A percentile compares a stretch with the other conserved stretches of the same genome.
Evolutionary conservation across 2,113 vertebrate species (phyloP).

Genomic region (Vidua chalybeata): DNA sequence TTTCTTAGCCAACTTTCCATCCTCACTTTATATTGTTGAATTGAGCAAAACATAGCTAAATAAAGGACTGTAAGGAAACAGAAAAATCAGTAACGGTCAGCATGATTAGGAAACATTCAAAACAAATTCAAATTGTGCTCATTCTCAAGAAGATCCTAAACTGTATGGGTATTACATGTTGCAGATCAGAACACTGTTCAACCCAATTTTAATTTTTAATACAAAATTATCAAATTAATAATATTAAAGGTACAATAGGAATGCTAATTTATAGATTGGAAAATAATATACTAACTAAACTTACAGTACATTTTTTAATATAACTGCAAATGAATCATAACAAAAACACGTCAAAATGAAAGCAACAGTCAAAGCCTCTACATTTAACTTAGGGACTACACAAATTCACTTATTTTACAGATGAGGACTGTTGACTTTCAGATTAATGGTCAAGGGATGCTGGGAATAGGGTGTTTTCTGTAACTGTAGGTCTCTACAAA

Average conservation of each 20-base stretch:
- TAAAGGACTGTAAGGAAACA: background rate
- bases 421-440: background rate
- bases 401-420: background rate
- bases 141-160: background rate
- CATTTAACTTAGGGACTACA: background rate
- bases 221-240: background rate
- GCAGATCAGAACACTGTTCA: background rate
- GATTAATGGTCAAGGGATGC: background rate
- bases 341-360: background rate
- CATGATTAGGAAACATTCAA: background rate
- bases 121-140: background rate
- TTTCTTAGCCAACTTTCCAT: background rate
- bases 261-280: background rate
- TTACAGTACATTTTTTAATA: background rate
- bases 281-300: background rate
- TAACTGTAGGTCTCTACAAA: background rate
- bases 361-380: background rate
- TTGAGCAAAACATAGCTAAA: background rate
- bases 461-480: background rate
- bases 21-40: background rate
- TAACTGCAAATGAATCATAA: background rate
- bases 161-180: background rate
- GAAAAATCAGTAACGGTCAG: background rate
- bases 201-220: background rate
- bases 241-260: background rate